Conservation (phyloP, 1,140 invertebrate genomes). For the Atta colombica region DNA sequence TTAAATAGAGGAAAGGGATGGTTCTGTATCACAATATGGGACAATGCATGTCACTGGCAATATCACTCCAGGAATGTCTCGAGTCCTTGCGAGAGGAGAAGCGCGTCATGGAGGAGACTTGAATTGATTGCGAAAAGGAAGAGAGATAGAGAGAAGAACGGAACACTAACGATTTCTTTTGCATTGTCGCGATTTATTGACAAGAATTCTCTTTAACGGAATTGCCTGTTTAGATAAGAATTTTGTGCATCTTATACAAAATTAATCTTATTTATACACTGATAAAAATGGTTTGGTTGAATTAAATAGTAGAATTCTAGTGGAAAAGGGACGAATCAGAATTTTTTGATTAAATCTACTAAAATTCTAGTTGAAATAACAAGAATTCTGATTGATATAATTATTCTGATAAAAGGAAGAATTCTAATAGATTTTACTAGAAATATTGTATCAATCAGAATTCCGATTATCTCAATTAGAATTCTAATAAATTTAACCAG, state of each 20-base stretch:
- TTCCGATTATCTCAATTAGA: no score
- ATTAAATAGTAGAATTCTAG: no score
- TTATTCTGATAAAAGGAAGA: no score
- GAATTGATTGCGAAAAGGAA: conserved; percentile 74
- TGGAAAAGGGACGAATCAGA: no score
- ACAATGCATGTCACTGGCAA: conserved; percentile 82
- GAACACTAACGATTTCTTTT: conserved; percentile 51
- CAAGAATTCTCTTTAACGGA: conserved; percentile 28
- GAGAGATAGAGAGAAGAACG: conserved; percentile 29
- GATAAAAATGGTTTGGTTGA: no score
- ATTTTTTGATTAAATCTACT: no score
- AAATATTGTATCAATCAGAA: no score
- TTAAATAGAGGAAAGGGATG: conserved; percentile 75
- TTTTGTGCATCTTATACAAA: background rate
- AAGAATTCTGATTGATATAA: no score
- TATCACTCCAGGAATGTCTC: conserved; percentile 79
- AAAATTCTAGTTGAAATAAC: no score
- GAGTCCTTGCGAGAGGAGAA: conserved; percentile 68
- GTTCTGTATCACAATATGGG: conserved; percentile 78
- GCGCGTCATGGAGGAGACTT: conserved; percentile 12
- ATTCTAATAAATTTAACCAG: no score
- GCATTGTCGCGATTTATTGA: conserved; percentile 47
- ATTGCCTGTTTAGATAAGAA: conserved; percentile 51
- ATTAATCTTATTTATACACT: no score
- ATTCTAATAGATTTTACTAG: no score